Evolutionary conservation across 2,113 vertebrate species (phyloP), one percentile per base, ranked within the genome.

Genomic region (Pseudopodoces humilis): DNA sequence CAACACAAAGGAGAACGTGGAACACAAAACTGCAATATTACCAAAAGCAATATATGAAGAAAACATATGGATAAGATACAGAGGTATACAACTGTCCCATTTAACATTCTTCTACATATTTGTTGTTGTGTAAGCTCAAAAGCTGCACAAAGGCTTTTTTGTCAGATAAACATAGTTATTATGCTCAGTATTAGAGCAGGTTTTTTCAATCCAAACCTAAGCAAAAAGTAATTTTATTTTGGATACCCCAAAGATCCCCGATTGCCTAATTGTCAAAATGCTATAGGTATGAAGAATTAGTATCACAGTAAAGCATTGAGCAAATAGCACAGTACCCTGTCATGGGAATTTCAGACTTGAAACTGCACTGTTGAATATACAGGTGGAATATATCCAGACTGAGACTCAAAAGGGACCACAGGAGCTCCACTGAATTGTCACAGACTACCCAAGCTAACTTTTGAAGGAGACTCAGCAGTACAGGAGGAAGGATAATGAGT

Each of bases 241-340:
- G 15, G 55, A 78, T 20, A 52, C 2, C 31, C 5, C 44, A 16
- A 60, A 79, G 24, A 56, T 35, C 9, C 6, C 9, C 2, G 1
- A 30, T 59, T 16, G 7, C 16, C 18, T 15, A 83, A 56, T 16
- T 31, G 31, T 59, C 24, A 58, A 58, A 88, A 67, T 43, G 30
- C 15, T 72, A 3, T 7, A 30, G 31, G 11, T 55, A 71, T 75
- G 63, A 78, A 39, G 23, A 84, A 33, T 53, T 44, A 52, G 22
- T 78, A 56, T 9, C 16, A 56, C 11, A 53, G 20, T 31, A 64
- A n/a, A 71, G 2, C 6, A 14, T 0, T 33, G 27, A 65, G 13
- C 0, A 14, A 87, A 44, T 28, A 17, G 5, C 23, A 23, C 0
- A 0, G 23, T 43, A 9, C 3, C 11, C 3, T 18, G 12, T 9